Percentiles rank a stretch among this genome's conserved stretches.
phyloP scores from a whole-genome alignment of 2,888 invertebrate genomes.

The Drosophila suboccidentalis region DNA sequence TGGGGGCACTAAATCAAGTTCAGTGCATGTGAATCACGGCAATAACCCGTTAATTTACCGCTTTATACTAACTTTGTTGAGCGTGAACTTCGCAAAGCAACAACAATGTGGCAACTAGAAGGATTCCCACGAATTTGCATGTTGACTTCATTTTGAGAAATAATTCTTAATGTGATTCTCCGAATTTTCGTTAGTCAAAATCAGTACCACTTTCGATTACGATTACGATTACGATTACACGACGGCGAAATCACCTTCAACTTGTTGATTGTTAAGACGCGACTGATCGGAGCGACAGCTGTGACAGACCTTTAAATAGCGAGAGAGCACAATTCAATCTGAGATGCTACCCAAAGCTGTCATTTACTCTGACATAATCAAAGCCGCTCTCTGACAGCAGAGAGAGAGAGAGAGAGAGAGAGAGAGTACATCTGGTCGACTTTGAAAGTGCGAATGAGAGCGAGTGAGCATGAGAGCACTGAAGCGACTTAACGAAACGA shows the following conservation, averaged over 20 bases:
- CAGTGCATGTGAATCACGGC: constrained; percentile 38
- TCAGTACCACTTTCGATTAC: constrained; percentile 11
- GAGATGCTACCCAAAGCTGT: constrained; percentile 1
- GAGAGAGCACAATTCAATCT: not conserved
- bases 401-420: constrained; percentile 7
- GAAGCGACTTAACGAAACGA: not conserved
- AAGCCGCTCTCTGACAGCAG: constrained; percentile 21
- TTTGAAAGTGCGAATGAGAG: not conserved
- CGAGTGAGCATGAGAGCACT: not conserved
- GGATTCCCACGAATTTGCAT: constrained; percentile 36
- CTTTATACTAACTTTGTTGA: constrained; percentile 62
- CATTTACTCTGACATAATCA: constrained; percentile 7
- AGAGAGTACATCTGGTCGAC: not conserved
- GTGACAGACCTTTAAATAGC: constrained; percentile 43
- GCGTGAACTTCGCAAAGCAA: constrained; percentile 45
- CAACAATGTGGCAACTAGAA: constrained; percentile 34
- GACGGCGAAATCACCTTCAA: constrained; percentile 1
- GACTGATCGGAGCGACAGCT: constrained; percentile 49
- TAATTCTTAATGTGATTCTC: constrained; percentile 13
- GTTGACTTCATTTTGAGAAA: constrained; percentile 50
- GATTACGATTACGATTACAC: constrained; percentile 13
- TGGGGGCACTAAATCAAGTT: constrained; percentile 24
- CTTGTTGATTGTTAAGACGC: constrained; percentile 16
- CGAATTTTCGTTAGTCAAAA: not conserved
- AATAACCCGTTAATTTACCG: constrained; percentile 20